Evolutionary conservation across 1,140 invertebrate genomes (phyloP).

Genomic region (Aricia agestis): DNA sequence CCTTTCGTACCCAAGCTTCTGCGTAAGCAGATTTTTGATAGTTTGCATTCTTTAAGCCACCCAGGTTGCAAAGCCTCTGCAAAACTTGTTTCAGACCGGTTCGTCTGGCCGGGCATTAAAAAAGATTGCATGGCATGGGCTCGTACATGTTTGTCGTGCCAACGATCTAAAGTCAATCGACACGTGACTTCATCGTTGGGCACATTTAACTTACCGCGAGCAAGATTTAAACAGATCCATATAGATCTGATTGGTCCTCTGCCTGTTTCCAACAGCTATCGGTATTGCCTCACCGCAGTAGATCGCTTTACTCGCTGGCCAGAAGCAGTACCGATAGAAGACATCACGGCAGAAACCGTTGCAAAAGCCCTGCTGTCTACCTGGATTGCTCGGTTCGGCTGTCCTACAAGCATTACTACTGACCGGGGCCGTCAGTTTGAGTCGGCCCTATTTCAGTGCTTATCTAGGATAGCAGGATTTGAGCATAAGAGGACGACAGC

Average conservation of each 20-base stretch:
- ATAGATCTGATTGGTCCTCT: not conserved
- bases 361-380: not conserved
- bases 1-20: not conserved
- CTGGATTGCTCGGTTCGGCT: not conserved
- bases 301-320: not conserved
- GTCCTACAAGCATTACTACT: not conserved
- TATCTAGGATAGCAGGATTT: not conserved
- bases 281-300: not conserved
- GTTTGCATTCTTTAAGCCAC: not conserved
- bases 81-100: not conserved
- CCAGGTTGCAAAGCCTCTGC: not conserved
- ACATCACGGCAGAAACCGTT: not conserved
- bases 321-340: not conserved
- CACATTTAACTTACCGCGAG: not conserved
- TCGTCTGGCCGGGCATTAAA: not conserved
- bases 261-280: not conserved
- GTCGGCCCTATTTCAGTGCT: not conserved
- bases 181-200: not conserved
- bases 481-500: not conserved
- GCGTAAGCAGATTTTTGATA: not conserved
- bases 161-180: not conserved
- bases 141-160: too few species aligned
- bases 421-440: not conserved
- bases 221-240: not conserved
- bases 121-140: not conserved